phyloP scores from a whole-genome alignment of 2,113 vertebrate genomes.

The Leptocoma aspasia region DNA sequence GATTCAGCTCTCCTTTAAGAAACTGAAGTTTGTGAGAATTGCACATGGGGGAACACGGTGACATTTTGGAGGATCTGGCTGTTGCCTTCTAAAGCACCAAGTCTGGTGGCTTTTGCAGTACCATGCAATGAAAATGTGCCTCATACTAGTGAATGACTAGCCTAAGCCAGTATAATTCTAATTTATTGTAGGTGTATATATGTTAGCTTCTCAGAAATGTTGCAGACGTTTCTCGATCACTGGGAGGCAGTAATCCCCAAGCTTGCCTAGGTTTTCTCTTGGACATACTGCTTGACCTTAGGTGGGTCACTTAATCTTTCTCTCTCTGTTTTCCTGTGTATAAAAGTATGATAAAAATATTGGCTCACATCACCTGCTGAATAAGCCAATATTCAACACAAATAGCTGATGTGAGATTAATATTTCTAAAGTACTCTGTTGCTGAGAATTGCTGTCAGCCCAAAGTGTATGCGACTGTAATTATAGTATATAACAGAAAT shows the following conservation, averaged over 20 bases:
- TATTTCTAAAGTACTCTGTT: neutral
- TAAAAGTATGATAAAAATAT: neutral
- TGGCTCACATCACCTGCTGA: neutral
- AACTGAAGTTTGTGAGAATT: neutral
- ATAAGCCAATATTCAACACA: neutral
- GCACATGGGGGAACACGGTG: fast-evolving
- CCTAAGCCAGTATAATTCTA: neutral
- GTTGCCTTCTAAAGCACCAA: neutral
- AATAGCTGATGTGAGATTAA: neutral
- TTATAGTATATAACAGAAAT: neutral
- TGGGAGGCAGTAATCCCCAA: conserved; percentile 1
- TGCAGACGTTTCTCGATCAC: neutral
- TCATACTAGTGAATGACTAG: neutral
- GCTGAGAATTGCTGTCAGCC: conserved; percentile 4
- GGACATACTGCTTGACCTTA: neutral
- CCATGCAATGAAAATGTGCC: neutral
- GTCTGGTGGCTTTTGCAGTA: neutral
- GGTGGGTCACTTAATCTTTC: neutral
- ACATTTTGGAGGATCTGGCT: neutral
- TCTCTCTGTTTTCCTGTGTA: neutral
- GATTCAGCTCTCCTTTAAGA: neutral
- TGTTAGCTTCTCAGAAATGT: neutral
- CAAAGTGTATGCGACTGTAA: neutral
- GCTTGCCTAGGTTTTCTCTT: neutral
- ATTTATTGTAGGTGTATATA: neutral